A percentile compares a stretch with the other conserved stretches of the same genome.
Conservation (phyloP, 2,797 vertebrate genomes). For the Petrocephalus schoutedeni region DNA sequence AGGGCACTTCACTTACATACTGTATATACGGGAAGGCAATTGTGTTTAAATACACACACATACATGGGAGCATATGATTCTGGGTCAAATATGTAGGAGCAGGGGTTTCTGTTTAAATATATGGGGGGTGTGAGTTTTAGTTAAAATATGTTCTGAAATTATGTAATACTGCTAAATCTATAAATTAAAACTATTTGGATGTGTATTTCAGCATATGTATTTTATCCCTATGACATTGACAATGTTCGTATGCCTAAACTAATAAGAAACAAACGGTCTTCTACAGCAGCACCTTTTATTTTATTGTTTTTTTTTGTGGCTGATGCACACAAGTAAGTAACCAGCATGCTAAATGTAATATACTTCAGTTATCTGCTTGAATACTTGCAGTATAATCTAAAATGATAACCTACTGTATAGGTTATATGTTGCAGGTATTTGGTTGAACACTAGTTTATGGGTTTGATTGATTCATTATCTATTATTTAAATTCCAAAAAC, state of each 20-base stretch:
- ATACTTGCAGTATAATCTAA: neutral
- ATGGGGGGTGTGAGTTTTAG: conserved; percentile 43
- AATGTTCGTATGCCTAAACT: neutral
- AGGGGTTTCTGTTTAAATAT: conserved; percentile 45
- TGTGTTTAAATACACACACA: conserved; percentile 37
- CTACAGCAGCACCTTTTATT: neutral
- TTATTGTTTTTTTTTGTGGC: neutral
- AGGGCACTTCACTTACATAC: conserved; percentile 20
- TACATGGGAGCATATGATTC: neutral
- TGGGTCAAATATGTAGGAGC: neutral
- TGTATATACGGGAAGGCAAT: conserved; percentile 8
- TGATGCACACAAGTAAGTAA: neutral
- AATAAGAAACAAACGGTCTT: neutral
- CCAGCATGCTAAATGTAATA: neutral
- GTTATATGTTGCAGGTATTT: neutral
- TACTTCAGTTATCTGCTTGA: neutral
- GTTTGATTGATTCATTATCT: neutral
- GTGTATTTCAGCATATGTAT: neutral
- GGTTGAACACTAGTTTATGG: neutral
- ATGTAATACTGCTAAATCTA: neutral
- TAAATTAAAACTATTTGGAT: neutral
- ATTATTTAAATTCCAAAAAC: neutral
- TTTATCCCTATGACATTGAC: neutral
- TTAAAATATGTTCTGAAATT: conserved; percentile 35
- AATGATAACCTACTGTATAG: neutral